Percentiles rank a stretch among this genome's conserved stretches.
phyloP scores from a whole-genome alignment of 2,888 invertebrate species.

The Mesorhabditis spiculigera region DNA sequence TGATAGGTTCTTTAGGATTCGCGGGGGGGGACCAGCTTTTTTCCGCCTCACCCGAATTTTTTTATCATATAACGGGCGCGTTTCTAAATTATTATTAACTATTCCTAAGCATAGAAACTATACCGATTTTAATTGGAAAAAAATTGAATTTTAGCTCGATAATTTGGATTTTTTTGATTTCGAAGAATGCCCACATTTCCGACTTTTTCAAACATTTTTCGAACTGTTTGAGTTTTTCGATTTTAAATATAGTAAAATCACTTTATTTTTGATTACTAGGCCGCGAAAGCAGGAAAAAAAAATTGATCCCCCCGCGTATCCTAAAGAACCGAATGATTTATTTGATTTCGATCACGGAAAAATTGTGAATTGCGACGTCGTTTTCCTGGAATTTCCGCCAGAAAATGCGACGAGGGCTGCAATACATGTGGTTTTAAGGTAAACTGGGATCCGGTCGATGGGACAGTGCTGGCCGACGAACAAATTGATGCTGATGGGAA shows the following conservation, averaged over 20 bases:
- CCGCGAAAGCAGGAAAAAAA: too few species aligned
- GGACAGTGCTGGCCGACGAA: constrained; percentile 94
- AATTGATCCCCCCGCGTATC: too few species aligned
- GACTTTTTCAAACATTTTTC: neutral
- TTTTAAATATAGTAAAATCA: neutral
- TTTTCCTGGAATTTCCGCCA: neutral
- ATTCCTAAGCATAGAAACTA: too few species aligned
- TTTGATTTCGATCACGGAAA: too few species aligned
- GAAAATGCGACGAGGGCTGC: neutral
- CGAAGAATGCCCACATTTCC: neutral
- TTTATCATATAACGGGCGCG: too few species aligned
- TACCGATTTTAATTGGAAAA: too few species aligned
- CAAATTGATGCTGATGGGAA: constrained; percentile 74
- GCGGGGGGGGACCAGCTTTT: too few species aligned
- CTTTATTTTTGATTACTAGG: neutral
- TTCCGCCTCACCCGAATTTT: too few species aligned
- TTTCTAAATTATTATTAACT: too few species aligned
- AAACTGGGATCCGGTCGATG: constrained; percentile 97
- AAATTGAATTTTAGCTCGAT: too few species aligned
- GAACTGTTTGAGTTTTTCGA: neutral
- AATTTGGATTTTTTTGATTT: neutral
- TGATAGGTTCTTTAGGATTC: neutral
- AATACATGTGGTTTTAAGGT: constrained; percentile 18
- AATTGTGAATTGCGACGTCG: neutral
- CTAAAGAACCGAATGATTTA: too few species aligned